These are phyloP conservation scores for Lucinisca nassula DNA, from an alignment of 2,888 invertebrate genomes.

Conservation along the genomic window DNA sequence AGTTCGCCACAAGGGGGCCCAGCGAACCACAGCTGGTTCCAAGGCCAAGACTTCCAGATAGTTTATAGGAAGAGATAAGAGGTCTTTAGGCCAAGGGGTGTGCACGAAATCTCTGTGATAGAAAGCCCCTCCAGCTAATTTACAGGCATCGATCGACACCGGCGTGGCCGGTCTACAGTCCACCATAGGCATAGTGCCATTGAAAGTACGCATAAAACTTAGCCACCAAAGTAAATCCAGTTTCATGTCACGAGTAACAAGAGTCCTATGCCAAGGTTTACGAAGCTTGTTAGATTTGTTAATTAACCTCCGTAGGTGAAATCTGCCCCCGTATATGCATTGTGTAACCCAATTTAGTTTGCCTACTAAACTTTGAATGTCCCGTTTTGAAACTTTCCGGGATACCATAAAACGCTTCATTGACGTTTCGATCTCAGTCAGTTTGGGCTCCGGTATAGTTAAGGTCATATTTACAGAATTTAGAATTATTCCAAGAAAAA, in stretches of 20 bases:
- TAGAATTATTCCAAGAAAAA: too few relatives aligned
- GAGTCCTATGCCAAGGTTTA: slow-evolving; percentile 3
- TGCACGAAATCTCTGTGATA: slow-evolving; percentile 19
- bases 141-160: slow-evolving; percentile 24
- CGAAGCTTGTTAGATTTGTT: not conserved
- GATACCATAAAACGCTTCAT: not conserved
- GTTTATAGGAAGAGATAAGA: slow-evolving; percentile 8
- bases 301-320: slow-evolving; percentile 12
- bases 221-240: slow-evolving; percentile 16
- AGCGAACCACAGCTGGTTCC: not conserved
- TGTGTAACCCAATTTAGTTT: slow-evolving; percentile 27
- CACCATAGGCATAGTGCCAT: slow-evolving; percentile 25
- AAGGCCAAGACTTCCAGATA: slow-evolving; percentile 10
- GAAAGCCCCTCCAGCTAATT: slow-evolving; percentile 15
- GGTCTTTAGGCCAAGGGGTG: not conserved
- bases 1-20: not conserved
- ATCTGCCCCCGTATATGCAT: slow-evolving; percentile 31
- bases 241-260: slow-evolving; percentile 26
- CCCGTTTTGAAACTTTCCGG: slow-evolving; percentile 9
- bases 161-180: slow-evolving; percentile 15
- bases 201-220: slow-evolving; percentile 18
- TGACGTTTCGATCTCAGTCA: not conserved
- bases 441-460: not conserved
- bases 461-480: too few relatives aligned
- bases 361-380: slow-evolving; percentile 29